Percentiles rank a stretch among this genome's conserved stretches.
Conservation (phyloP, 2,113 vertebrate species). For the Phaethornis superciliosus region DNA sequence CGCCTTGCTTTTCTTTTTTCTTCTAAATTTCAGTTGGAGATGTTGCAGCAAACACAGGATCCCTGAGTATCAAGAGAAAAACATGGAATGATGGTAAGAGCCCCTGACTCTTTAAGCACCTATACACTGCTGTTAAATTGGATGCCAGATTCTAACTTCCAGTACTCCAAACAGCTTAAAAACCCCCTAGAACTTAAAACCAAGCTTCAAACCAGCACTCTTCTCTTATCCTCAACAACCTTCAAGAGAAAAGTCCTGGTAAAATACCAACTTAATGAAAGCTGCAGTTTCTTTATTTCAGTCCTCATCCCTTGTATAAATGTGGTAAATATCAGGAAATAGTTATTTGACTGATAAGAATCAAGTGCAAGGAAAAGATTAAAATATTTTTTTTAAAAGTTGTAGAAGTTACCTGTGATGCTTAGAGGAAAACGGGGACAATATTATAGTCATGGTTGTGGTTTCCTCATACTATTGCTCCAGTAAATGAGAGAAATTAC, state of each 20-base stretch:
- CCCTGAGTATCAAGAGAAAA: conserved; percentile 69
- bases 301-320: background rate
- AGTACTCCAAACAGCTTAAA: background rate
- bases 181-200: background rate
- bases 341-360: background rate
- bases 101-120: background rate
- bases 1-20: conserved; percentile 26
- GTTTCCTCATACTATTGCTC: background rate
- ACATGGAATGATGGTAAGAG: conserved; percentile 59
- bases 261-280: background rate
- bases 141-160: background rate
- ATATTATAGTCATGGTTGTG: background rate
- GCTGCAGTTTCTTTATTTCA: background rate
- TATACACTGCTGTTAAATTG: background rate
- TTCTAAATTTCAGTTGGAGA: conserved; percentile 67
- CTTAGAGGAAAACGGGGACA: background rate
- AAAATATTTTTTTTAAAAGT: background rate
- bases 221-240: background rate
- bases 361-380: background rate
- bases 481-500: background rate
- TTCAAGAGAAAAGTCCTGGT: background rate
- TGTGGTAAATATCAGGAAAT: background rate
- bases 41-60: conserved; percentile 29
- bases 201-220: background rate
- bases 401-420: background rate